Base-by-base conservation (phyloP, 1,140 invertebrate species). In the Lerema accius region DNA sequence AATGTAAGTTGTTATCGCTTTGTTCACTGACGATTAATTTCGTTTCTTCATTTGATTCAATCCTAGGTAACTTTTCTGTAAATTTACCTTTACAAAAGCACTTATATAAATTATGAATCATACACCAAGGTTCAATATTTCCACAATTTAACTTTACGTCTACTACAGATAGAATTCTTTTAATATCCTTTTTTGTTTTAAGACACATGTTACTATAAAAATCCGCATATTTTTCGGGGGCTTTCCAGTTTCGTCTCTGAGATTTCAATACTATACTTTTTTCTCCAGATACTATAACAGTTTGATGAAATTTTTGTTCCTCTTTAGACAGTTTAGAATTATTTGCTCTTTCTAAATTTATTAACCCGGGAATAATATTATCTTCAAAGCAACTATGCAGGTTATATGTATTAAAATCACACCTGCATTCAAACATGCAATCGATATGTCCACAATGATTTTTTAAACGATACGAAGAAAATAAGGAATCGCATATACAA, bases 261-360 rank as follows among this genome's bases (percentile, higher is more conserved):
- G 76, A 69, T 62, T 86, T 86, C 35, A 89, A 69, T 32, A 89
- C 51, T 45, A 90, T 88, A 67, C 78, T 86, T 67, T 83, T 83
- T 51, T 86, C 78, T 7, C 80, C 76, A 14, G 76, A 76, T 26
- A 89, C 49, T 17, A 89, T 72, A 39, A 89, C 84, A 56, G 86
- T 88, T 71, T 90, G 87, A 71, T 84, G 85, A 71, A 90, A 87
- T 68, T 90, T 90, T 69, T 90, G 75, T 68, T 90, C 87, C 61
- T 90, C 87, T 64, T 82, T 90, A 3, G 87, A 71, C 49, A 90
- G 65, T 19, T 69, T 82, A 50, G 42, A 67, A 65, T 79, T 78
- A 9, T 74, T 69, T 65, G 76, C 68, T 50, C 77, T 71, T 16
- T 87, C 68, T 43, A 87, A 65, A 51, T 80, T 78, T 13, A 83